Percentiles rank a stretch among this genome's conserved stretches.
These are phyloP conservation scores for Paramisgurnus dabryanus DNA, from an alignment of 2,113 vertebrate species.

Conservation along the genomic window DNA sequence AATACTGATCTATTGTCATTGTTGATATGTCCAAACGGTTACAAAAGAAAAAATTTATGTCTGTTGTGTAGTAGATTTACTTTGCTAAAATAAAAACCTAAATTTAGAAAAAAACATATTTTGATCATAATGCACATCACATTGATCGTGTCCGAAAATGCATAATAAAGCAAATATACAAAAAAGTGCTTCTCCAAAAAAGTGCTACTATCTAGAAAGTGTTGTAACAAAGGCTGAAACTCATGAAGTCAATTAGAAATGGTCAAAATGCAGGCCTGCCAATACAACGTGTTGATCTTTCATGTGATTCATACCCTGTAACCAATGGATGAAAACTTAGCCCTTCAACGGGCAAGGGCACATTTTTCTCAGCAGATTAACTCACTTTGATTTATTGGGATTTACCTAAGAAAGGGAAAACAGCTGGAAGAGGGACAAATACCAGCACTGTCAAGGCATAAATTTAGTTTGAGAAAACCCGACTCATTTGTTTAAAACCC, in stretches of 20 bases:
- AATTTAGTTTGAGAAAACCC: conserved; percentile 59
- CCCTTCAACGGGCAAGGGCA: conserved; percentile 56
- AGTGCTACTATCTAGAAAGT: no score
- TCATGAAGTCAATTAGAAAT: neutral
- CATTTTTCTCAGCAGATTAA: conserved; percentile 75
- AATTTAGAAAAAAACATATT: no score
- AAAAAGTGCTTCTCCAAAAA: no score
- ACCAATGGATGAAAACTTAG: conserved; percentile 73
- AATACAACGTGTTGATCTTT: conserved; percentile 62
- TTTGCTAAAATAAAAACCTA: no score
- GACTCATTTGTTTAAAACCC: conserved; percentile 60
- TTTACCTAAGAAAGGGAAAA: conserved; percentile 73
- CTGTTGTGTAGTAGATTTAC: neutral
- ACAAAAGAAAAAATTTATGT: neutral
- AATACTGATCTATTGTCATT: conserved; percentile 10
- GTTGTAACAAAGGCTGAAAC: neutral
- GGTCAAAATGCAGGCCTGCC: conserved; percentile 45
- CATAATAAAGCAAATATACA: neutral
- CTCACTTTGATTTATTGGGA: conserved; percentile 76
- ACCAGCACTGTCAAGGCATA: conserved; percentile 64
- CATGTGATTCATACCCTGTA: conserved; percentile 76
- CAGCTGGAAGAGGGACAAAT: conserved; percentile 73
- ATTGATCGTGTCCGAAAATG: neutral
- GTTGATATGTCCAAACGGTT: neutral
- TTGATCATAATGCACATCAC: no score